A percentile compares a stretch with the other conserved stretches of the same genome.
Conservation (phyloP, 2,797 vertebrate species). For the Pachyuromys duprasi region DNA sequence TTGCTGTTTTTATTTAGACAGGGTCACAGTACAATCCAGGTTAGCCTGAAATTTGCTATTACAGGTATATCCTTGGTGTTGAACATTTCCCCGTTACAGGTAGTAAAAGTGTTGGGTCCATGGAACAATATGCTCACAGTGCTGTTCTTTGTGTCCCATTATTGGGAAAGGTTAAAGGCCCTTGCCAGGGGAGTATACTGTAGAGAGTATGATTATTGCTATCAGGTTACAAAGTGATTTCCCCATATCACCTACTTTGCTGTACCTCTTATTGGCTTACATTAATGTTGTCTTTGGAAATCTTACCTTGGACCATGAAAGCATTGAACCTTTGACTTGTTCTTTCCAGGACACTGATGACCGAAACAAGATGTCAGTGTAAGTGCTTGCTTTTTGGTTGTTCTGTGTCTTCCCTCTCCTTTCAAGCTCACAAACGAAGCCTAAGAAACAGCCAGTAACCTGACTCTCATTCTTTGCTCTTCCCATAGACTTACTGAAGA, state of each 20-base stretch:
- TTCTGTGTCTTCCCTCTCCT: constrained; percentile 10
- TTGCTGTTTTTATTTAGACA: neutral
- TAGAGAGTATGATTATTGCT: neutral
- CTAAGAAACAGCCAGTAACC: neutral
- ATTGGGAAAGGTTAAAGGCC: neutral
- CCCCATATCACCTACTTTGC: neutral
- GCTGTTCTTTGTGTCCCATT: neutral
- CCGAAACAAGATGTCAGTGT: constrained; percentile 81
- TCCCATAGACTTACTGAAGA: constrained; percentile 74
- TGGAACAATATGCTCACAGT: neutral
- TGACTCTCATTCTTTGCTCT: accelerated
- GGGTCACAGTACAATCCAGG: neutral
- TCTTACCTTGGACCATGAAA: neutral
- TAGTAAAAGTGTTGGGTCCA: neutral
- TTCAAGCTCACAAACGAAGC: neutral
- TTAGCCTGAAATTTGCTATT: neutral
- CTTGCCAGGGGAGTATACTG: neutral
- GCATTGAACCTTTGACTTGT: neutral
- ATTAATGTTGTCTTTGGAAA: neutral
- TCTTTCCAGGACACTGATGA: constrained; percentile 90
- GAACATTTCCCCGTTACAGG: neutral
- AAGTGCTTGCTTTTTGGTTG: constrained; percentile 60
- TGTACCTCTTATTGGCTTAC: neutral
- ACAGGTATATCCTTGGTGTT: neutral
- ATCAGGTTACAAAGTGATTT: neutral